These are phyloP conservation scores for Thripadectes ignobilis DNA, from an alignment of 2,797 vertebrate genomes.

Conservation along the genomic window DNA sequence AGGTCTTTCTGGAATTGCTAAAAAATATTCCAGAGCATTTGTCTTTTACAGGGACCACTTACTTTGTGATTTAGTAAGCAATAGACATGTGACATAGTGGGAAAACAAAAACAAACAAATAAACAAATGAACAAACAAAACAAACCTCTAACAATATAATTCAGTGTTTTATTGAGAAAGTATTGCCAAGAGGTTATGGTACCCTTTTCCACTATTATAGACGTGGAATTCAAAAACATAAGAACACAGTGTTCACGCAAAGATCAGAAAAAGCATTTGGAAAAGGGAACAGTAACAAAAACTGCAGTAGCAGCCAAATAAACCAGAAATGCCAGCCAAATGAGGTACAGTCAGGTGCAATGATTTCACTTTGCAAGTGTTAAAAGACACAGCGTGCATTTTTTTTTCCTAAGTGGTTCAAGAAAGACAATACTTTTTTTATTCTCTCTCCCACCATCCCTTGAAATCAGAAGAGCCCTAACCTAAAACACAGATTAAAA, in stretches of 20 bases:
- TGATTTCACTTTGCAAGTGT: background rate
- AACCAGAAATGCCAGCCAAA: background rate
- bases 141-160: background rate
- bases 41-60: background rate
- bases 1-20: background rate
- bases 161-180: background rate
- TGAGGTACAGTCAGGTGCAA: background rate
- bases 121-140: rapidly evolving
- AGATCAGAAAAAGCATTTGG: background rate
- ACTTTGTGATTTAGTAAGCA: background rate
- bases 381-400: background rate
- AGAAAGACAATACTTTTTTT: background rate
- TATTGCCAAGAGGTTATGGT: background rate
- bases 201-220: background rate
- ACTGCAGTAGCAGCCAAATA: background rate
- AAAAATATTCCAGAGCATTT: background rate
- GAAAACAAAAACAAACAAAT: background rate
- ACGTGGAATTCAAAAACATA: background rate
- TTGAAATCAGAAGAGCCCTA: background rate
- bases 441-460: background rate
- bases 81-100: background rate
- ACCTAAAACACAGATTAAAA: conserved; percentile 3
- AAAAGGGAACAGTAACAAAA: background rate
- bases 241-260: background rate
- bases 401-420: background rate